Evolutionary conservation across 2,888 invertebrate species (phyloP).

Genomic region (Azorinus chamasolen): DNA sequence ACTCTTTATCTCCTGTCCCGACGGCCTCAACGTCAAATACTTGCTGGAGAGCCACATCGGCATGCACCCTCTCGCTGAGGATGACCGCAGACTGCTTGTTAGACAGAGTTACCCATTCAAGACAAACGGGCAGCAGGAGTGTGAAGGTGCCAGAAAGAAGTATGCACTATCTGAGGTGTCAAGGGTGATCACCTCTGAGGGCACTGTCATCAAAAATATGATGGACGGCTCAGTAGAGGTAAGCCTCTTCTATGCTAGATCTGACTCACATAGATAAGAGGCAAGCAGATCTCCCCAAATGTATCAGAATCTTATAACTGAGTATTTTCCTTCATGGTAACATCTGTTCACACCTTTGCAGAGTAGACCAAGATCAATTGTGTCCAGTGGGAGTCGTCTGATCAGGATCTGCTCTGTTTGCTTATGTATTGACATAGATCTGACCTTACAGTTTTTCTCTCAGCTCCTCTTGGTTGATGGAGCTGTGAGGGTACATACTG

Average conservation of each 20-base stretch:
- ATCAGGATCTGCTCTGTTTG: too few relatives aligned
- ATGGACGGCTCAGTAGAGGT: conserved; percentile 84
- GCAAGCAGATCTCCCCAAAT: too few relatives aligned
- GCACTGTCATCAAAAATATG: conserved; percentile 85
- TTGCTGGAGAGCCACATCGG: conserved; percentile 82
- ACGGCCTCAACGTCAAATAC: conserved; percentile 83
- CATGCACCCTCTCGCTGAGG: conserved; percentile 73
- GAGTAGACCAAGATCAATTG: too few relatives aligned
- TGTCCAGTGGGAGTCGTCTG: too few relatives aligned
- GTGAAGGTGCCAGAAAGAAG: conserved; percentile 77
- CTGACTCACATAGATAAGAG: neutral
- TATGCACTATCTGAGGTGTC: conserved; percentile 81
- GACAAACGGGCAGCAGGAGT: conserved; percentile 80
- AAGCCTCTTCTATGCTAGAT: conserved; percentile 8
- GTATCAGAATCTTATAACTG: too few relatives aligned
- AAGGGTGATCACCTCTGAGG: conserved; percentile 84
- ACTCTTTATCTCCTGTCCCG: conserved; percentile 83
- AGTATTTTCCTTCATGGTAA: too few relatives aligned
- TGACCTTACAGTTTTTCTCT: too few relatives aligned
- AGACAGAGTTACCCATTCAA: conserved; percentile 84
- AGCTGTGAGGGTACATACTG: too few relatives aligned
- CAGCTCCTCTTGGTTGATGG: too few relatives aligned
- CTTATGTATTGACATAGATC: too few relatives aligned
- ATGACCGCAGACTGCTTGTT: conserved; percentile 80
- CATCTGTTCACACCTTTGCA: too few relatives aligned